Percentiles rank a stretch among this genome's conserved stretches.
Evolutionary conservation across 2,888 invertebrate genomes (phyloP).

Genomic region (Cyclophora albipunctata): DNA sequence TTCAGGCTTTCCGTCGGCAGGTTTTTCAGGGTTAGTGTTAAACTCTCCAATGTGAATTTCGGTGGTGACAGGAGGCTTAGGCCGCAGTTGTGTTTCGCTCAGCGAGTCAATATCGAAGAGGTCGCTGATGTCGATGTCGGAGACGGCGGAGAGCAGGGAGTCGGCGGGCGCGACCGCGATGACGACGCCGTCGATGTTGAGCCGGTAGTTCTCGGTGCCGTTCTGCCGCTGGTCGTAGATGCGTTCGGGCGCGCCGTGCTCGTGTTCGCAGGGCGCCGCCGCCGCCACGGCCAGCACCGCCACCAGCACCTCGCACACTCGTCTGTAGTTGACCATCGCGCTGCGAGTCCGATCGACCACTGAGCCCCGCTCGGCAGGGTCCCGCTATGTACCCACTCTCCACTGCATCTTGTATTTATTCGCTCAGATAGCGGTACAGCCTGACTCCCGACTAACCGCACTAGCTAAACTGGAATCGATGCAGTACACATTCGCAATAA

Average conservation of each 20-base stretch:
- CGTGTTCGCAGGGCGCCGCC: constrained; percentile 39
- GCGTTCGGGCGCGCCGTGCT: constrained; percentile 29
- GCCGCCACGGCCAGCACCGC: constrained; percentile 27
- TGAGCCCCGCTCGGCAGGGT: constrained; percentile 45
- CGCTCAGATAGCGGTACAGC: constrained; percentile 69
- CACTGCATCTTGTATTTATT: constrained; percentile 73
- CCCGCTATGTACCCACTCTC: constrained; percentile 61
- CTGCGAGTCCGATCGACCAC: constrained; percentile 44
- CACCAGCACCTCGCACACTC: constrained; percentile 53
- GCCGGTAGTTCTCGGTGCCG: constrained; percentile 82
- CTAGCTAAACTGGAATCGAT: constrained; percentile 62
- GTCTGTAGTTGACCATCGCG: constrained; percentile 71
- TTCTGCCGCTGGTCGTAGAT: constrained; percentile 85
- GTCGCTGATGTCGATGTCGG: constrained; percentile 57
- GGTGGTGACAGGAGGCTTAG: constrained; percentile 26
- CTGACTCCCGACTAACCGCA: constrained; percentile 41
- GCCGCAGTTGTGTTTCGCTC: constrained; percentile 32
- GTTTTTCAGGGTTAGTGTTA: constrained; percentile 12
- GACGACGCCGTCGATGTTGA: constrained; percentile 81
- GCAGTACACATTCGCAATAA: constrained; percentile 44
- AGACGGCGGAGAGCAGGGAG: constrained; percentile 72
- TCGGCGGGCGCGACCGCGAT: constrained; percentile 79
- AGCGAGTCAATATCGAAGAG: constrained; percentile 48
- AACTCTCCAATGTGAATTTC: constrained; percentile 6
- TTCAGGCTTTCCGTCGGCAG: constrained; percentile 14